These are phyloP conservation scores for Neomorphus geoffroyi DNA, from an alignment of 2,797 vertebrate genomes.

Conservation along the genomic window DNA sequence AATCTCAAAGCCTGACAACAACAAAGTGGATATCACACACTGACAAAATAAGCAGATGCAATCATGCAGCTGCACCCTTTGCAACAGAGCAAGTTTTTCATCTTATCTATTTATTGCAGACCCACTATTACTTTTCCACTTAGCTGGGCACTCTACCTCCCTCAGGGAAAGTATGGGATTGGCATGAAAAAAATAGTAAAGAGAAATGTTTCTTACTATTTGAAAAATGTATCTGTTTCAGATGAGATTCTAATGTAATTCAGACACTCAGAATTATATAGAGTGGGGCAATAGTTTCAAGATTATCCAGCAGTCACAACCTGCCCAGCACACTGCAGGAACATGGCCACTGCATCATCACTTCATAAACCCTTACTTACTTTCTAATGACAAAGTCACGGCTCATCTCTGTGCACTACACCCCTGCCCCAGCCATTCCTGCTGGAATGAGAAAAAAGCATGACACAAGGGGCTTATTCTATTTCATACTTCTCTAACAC, in stretches of 20 bases:
- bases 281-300: neutral
- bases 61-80: conserved; percentile 24
- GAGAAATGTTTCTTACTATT: neutral
- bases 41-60: conserved; percentile 35
- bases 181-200: neutral
- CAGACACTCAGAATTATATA: neutral
- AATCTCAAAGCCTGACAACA: conserved; percentile 5
- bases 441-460: neutral
- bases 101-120: conserved; percentile 38
- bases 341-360: neutral
- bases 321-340: neutral
- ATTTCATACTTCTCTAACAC: neutral
- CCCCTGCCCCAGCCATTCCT: neutral
- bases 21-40: neutral
- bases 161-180: neutral
- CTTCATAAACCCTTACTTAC: neutral
- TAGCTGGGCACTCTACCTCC: neutral
- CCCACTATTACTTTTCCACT: conserved; percentile 18
- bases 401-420: neutral
- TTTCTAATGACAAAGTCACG: neutral
- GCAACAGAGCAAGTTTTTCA: neutral
- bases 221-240: conserved; percentile 24
- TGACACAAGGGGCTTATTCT: neutral
- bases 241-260: conserved; percentile 7
- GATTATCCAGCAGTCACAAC: neutral